phyloP scores from a whole-genome alignment of 2,113 vertebrate genomes.

The Leucosticte australis region DNA sequence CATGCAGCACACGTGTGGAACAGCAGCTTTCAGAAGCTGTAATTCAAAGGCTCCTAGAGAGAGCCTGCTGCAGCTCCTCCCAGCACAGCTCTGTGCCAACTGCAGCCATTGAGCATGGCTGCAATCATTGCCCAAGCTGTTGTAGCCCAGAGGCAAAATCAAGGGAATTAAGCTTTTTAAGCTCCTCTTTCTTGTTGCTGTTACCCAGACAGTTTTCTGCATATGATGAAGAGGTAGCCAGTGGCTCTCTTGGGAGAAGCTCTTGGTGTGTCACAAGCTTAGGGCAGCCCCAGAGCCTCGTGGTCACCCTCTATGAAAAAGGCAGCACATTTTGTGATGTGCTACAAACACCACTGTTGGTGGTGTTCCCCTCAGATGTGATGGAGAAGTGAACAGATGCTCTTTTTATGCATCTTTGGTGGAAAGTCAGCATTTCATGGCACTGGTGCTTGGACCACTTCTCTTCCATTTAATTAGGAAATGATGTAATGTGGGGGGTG shows the following conservation, averaged over 20 bases:
- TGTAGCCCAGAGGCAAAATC: background rate
- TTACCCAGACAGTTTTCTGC: background rate
- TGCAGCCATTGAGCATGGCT: background rate
- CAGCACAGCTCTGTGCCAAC: background rate
- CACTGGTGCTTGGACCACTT: background rate
- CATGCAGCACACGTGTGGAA: fast-evolving
- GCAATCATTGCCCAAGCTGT: background rate
- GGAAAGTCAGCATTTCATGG: background rate
- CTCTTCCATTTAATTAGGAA: background rate
- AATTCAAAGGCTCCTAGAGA: background rate
- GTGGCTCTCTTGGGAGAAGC: background rate
- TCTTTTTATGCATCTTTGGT: background rate
- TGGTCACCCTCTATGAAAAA: background rate
- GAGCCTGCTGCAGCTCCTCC: background rate
- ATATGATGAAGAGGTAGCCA: background rate
- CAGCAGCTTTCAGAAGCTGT: background rate
- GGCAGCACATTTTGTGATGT: background rate
- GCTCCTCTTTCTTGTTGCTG: background rate
- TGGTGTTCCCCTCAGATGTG: background rate
- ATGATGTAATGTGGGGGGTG: background rate
- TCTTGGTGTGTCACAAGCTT: background rate
- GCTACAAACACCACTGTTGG: background rate
- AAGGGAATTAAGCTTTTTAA: background rate
- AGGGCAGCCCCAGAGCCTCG: background rate
- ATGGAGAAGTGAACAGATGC: background rate